These are phyloP conservation scores for Sciaenops ocellatus DNA, from an alignment of 2,797 vertebrate species.

Conservation along the genomic window DNA sequence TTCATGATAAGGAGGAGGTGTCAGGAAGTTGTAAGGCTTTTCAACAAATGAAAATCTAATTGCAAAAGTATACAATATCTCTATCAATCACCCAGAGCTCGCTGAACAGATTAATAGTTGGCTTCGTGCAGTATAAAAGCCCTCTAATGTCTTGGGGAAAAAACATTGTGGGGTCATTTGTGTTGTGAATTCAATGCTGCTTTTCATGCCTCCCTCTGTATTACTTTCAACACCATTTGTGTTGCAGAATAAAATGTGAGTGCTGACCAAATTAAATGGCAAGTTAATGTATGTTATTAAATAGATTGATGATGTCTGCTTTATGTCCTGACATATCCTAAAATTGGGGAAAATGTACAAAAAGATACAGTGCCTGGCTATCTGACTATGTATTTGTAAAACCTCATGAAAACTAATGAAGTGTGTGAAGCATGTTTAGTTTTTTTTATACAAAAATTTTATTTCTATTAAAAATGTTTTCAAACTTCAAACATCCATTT, in stretches of 20 bases:
- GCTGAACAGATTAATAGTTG: slow-evolving; percentile 72
- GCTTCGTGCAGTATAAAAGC: slow-evolving; percentile 68
- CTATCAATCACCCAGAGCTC: slow-evolving; percentile 69
- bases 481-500: slow-evolving; percentile 77
- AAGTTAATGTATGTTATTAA: slow-evolving; percentile 95
- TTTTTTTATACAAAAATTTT: slow-evolving; percentile 93
- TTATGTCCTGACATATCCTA: slow-evolving; percentile 92
- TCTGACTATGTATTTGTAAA: slow-evolving; percentile 92
- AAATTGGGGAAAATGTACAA: slow-evolving; percentile 86
- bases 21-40: slow-evolving; percentile 67
- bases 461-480: slow-evolving; percentile 99
- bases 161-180: slow-evolving; percentile 87
- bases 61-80: slow-evolving; percentile 71
- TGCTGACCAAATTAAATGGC: slow-evolving; percentile 95
- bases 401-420: slow-evolving; percentile 87
- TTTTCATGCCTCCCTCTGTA: slow-evolving; percentile 78
- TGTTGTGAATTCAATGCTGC: slow-evolving; percentile 85
- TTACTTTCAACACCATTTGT: slow-evolving; percentile 85
- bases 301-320: slow-evolving; percentile 93
- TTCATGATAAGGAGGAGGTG: slow-evolving; percentile 54
- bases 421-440: slow-evolving; percentile 97
- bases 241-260: slow-evolving; percentile 93
- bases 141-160: slow-evolving; percentile 72
- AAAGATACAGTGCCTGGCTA: slow-evolving; percentile 96
- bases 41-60: slow-evolving; percentile 71